Conservation (phyloP, 2,113 vertebrate species). For the Pseudopipra pipra region DNA sequence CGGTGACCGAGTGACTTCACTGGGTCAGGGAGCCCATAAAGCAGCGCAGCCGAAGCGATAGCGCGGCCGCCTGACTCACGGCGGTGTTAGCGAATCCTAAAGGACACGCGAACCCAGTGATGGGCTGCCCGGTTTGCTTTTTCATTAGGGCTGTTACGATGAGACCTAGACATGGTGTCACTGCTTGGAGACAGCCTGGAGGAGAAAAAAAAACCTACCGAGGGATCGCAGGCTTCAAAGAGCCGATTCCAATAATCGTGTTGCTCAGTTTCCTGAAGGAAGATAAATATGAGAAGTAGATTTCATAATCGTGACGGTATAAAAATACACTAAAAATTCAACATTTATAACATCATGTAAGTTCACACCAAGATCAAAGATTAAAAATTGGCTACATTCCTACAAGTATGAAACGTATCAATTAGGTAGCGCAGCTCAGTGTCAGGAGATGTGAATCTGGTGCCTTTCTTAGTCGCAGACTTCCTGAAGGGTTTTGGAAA, state of each 20-base stretch:
- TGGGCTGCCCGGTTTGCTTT: conserved; percentile 17
- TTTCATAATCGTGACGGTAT: background rate
- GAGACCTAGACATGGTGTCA: conserved; percentile 65
- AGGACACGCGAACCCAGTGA: conserved; percentile 33
- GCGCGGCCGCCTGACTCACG: conserved; percentile 19
- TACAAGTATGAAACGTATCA: background rate
- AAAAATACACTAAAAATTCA: conserved; percentile 42
- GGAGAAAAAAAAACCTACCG: background rate
- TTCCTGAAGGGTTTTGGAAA: background rate
- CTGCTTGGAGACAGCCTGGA: conserved; percentile 50
- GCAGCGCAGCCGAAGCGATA: background rate
- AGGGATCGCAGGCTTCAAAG: background rate
- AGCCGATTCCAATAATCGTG: conserved; percentile 1
- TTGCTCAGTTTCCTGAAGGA: conserved; percentile 25
- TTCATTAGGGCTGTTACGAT: conserved; percentile 53
- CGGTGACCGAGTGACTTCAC: conserved; percentile 48
- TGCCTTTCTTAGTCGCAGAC: background rate
- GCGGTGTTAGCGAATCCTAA: conserved; percentile 24
- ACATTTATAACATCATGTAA: background rate
- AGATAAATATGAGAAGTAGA: conserved; percentile 4
- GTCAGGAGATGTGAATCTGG: background rate
- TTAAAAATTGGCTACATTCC: conserved; percentile 7
- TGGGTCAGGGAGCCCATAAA: conserved; percentile 53
- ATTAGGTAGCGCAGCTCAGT: accelerated
- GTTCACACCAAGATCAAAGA: conserved; percentile 32